phyloP scores from a whole-genome alignment of 2,113 vertebrate species.

The Lepus timidus region DNA sequence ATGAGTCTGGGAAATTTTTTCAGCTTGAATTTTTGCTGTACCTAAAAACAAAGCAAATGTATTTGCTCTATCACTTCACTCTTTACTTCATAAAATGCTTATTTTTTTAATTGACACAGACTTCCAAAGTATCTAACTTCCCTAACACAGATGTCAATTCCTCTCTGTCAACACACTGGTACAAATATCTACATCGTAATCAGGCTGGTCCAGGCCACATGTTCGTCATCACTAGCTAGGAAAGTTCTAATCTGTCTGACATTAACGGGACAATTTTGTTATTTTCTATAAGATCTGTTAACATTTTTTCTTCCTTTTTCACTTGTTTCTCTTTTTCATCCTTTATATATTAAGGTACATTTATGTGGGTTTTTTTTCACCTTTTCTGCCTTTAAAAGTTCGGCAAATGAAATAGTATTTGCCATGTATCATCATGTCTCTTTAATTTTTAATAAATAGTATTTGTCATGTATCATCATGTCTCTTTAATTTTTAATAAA shows the following conservation, averaged over 20 bases:
- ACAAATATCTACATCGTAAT: not conserved
- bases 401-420: constrained; percentile 47
- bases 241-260: not conserved
- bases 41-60: constrained; percentile 80
- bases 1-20: constrained; percentile 88
- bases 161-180: not conserved
- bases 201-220: not conserved
- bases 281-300: not conserved
- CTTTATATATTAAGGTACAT: not conserved
- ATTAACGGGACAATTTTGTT: constrained; percentile 16
- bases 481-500: constrained; percentile 42
- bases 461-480: not conserved
- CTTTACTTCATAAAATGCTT: not conserved
- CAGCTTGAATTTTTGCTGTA: constrained; percentile 86
- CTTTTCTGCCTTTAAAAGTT: not conserved
- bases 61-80: not conserved
- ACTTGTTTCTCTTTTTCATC: not conserved
- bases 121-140: not conserved
- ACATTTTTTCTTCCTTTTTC: not conserved
- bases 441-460: constrained; percentile 55
- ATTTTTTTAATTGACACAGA: not conserved
- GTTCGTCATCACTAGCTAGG: not conserved
- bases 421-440: not conserved
- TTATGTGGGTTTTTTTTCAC: not conserved
- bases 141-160: not conserved